A percentile compares a stretch with the other conserved stretches of the same genome.
Evolutionary conservation across 2,113 vertebrate genomes (phyloP).

Genomic region (Aramus guarauna): DNA sequence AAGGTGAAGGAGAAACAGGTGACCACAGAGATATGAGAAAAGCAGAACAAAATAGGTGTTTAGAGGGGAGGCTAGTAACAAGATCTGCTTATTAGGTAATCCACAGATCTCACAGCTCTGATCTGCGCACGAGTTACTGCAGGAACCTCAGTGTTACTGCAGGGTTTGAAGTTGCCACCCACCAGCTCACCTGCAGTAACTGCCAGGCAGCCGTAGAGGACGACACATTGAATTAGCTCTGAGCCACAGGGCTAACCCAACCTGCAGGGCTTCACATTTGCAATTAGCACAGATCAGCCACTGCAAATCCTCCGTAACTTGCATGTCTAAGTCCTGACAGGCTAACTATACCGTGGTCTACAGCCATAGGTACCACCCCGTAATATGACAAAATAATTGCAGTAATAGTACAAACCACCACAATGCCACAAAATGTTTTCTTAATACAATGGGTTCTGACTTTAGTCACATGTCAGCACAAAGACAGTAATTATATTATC

Average conservation of each 20-base stretch:
- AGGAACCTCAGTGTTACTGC: rapidly evolving
- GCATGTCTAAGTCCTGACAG: neutral
- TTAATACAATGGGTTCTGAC: neutral
- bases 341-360: neutral
- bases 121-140: rapidly evolving
- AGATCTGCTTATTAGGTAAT: neutral
- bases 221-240: neutral
- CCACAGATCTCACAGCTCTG: neutral
- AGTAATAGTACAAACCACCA: neutral
- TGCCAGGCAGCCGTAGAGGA: neutral
- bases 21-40: neutral
- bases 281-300: neutral
- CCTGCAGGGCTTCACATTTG: rapidly evolving
- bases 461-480: neutral
- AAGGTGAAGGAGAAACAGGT: neutral
- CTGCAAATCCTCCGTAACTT: neutral
- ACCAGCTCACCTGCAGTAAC: neutral
- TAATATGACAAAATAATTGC: neutral
- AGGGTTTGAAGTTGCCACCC: neutral
- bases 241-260: neutral
- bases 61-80: neutral
- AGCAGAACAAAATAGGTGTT: neutral
- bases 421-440: neutral
- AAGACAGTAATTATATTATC: neutral
- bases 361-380: neutral